phyloP scores from a whole-genome alignment of 2,888 invertebrate genomes.

The Cylindroiulus punctatus region DNA sequence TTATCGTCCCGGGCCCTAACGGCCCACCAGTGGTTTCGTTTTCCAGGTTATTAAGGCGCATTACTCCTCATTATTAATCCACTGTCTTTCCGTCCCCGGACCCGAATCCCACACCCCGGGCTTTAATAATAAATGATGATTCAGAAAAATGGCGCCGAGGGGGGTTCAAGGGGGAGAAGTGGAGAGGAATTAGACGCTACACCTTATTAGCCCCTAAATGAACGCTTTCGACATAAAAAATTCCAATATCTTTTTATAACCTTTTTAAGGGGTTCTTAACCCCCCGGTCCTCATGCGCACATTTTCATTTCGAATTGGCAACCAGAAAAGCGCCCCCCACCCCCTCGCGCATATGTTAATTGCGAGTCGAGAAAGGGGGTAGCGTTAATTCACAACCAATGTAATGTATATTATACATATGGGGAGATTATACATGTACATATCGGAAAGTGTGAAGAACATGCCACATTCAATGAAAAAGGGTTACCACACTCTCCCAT shows the following conservation, averaged over 20 bases:
- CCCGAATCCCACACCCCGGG: not conserved
- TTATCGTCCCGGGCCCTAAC: conserved; percentile 6
- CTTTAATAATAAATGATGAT: conserved; percentile 38
- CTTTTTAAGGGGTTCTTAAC: conserved; percentile 3
- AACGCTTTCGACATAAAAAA: conserved; percentile 4
- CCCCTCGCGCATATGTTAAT: conserved; percentile 1
- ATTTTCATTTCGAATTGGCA: conserved; percentile 15
- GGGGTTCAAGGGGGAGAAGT: not conserved
- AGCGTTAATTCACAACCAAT: conserved; percentile 6
- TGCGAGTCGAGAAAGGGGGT: not conserved
- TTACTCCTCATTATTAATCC: conserved; percentile 42
- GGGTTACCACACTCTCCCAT: too few species aligned
- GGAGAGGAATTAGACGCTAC: conserved; percentile 23
- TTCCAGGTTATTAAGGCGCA: conserved; percentile 16
- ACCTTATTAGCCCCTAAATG: conserved; percentile 36
- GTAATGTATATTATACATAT: not conserved
- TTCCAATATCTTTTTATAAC: conserved; percentile 38
- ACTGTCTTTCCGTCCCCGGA: conserved; percentile 6
- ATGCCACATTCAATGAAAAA: too few species aligned
- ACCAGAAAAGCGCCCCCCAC: not conserved
- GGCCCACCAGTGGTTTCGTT: conserved; percentile 33
- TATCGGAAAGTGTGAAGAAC: too few species aligned
- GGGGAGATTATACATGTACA: not conserved
- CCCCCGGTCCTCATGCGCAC: not conserved
- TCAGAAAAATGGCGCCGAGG: not conserved